phyloP scores from a whole-genome alignment of 2,113 vertebrate genomes.

The Elephantulus edwardii region DNA sequence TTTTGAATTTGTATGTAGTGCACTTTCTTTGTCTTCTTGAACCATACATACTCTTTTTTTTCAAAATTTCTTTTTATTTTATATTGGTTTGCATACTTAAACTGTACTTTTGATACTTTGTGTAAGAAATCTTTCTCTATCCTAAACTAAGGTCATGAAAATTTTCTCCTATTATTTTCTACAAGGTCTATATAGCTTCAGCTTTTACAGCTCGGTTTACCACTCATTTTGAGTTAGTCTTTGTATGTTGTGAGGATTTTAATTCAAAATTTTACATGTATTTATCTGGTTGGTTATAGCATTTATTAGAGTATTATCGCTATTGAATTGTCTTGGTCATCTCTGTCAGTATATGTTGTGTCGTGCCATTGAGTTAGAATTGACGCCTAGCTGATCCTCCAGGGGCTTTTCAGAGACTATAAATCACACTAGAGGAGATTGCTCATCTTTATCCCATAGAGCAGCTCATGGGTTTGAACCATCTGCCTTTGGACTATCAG shows the following conservation, averaged over 20 bases:
- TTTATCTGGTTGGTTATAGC: background rate
- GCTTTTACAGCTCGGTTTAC: background rate
- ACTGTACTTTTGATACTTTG: background rate
- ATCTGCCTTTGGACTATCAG: too few species aligned
- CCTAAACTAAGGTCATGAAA: background rate
- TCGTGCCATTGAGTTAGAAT: too few species aligned
- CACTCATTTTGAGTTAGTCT: slow-evolving; percentile 19
- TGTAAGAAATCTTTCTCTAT: slow-evolving; percentile 14
- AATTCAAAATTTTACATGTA: background rate
- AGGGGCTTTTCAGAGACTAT: too few species aligned
- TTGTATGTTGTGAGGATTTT: background rate
- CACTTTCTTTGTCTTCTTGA: background rate
- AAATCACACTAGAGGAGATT: too few species aligned
- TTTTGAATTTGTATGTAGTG: slow-evolving; percentile 32
- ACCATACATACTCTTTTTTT: too few species aligned
- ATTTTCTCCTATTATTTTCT: slow-evolving; percentile 7
- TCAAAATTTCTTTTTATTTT: too few species aligned
- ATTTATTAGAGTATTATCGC: slow-evolving; percentile 4
- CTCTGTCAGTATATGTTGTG: background rate
- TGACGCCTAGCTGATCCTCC: too few species aligned
- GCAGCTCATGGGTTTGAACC: too few species aligned
- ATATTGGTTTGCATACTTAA: too few species aligned
- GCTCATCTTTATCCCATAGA: too few species aligned
- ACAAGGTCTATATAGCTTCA: slow-evolving; percentile 2
- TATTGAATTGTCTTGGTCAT: slow-evolving; percentile 1